Percentiles rank a stretch among this genome's conserved stretches.
These are phyloP conservation scores for Mirounga angustirostris DNA, from an alignment of 2,113 vertebrate species.

Conservation along the genomic window DNA sequence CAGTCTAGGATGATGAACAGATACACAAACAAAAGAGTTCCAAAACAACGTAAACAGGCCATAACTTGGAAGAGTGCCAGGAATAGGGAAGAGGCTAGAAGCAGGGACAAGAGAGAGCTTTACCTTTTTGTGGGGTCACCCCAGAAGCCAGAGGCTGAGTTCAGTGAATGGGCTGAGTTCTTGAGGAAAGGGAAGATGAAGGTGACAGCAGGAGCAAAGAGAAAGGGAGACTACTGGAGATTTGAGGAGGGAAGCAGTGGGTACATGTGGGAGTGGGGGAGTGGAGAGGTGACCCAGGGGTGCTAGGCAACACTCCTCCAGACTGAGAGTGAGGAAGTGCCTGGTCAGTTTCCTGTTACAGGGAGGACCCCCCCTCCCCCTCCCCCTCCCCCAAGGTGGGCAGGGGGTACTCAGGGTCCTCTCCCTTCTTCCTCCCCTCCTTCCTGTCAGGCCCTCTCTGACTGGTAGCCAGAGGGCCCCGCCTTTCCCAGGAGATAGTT, in stretches of 20 bases:
- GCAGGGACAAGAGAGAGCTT: not conserved
- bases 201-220: not conserved
- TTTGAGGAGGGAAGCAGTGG: not conserved
- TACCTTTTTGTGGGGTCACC: not conserved
- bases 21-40: not conserved
- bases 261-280: not conserved
- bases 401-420: accelerated
- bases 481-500: not conserved
- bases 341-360: not conserved
- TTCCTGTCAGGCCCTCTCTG: slow-evolving; percentile 39
- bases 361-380: too few relatives aligned
- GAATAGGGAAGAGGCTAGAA: not conserved
- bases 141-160: not conserved
- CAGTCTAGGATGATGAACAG: not conserved
- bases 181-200: not conserved
- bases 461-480: slow-evolving; percentile 39
- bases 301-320: not conserved
- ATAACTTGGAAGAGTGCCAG: not conserved
- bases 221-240: not conserved
- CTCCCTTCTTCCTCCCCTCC: slow-evolving; percentile 2
- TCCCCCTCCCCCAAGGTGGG: too few relatives aligned
- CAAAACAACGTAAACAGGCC: not conserved
- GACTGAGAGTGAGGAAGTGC: not conserved
- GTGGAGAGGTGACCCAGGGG: not conserved
- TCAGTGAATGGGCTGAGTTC: not conserved